These are phyloP conservation scores for Paraplagusia blochii DNA, from an alignment of 2,113 vertebrate species.

Conservation along the genomic window DNA sequence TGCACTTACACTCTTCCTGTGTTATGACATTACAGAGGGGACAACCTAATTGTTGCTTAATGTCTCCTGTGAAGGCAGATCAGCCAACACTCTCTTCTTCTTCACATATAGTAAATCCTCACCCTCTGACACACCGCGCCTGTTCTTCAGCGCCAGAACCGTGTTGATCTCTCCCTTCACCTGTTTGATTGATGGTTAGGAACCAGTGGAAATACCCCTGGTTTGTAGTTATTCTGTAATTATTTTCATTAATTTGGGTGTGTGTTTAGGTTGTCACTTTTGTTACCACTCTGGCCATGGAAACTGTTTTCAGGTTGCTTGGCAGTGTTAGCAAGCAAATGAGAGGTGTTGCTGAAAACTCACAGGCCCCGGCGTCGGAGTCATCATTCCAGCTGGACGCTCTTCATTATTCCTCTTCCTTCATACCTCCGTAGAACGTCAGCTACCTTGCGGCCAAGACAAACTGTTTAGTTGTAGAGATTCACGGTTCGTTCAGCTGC, in stretches of 20 bases:
- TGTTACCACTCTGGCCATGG: conserved; percentile 30
- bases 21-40: conserved; percentile 10
- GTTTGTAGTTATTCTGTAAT: conserved; percentile 16
- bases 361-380: conserved; percentile 38
- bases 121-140: conserved; percentile 7
- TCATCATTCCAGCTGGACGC: conserved; percentile 55
- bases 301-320: conserved; percentile 51
- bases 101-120: conserved; percentile 14
- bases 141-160: conserved; percentile 2
- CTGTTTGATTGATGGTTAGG: conserved; percentile 4
- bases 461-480: conserved; percentile 39
- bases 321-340: conserved; percentile 42
- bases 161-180: neutral
- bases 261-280: conserved; percentile 28
- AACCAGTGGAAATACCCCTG: conserved; percentile 3
- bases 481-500: conserved; percentile 27
- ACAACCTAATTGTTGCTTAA: conserved; percentile 14
- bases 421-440: conserved; percentile 28
- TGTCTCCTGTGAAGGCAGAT: conserved; percentile 14
- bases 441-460: conserved; percentile 44
- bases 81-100: conserved; percentile 5
- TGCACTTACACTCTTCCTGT: neutral
- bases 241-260: conserved; percentile 18
- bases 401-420: conserved; percentile 53
- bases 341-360: conserved; percentile 61